Conservation (phyloP, 2,888 invertebrate genomes). For the Meandrusa payeni region DNA sequence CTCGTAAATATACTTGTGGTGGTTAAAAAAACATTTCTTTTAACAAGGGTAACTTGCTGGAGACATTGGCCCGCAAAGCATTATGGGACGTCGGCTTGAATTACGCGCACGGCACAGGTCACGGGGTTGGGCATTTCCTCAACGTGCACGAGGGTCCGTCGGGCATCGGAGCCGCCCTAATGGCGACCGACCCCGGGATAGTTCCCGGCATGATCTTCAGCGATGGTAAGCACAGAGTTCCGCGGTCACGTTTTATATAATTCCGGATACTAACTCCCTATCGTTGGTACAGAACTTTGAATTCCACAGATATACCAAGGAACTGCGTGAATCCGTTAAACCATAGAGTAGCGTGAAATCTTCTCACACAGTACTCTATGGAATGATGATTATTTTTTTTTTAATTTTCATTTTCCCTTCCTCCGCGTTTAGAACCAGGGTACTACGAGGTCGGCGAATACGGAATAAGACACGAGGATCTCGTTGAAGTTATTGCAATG, state of each 20-base stretch:
- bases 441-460: constrained; percentile 94
- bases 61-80: constrained; percentile 87
- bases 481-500: constrained; percentile 83
- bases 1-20: too few relatives aligned
- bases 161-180: constrained; percentile 77
- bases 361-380: too few relatives aligned
- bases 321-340: too few relatives aligned
- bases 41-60: constrained; percentile 83
- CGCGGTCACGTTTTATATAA: too few relatives aligned
- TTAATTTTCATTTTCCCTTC: too few relatives aligned
- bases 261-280: too few relatives aligned
- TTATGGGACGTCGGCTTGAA: constrained; percentile 93
- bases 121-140: constrained; percentile 93
- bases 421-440: constrained; percentile 86
- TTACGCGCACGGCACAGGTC: constrained; percentile 95
- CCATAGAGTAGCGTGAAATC: too few relatives aligned
- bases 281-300: too few relatives aligned
- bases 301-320: too few relatives aligned
- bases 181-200: constrained; percentile 60
- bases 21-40: too few relatives aligned
- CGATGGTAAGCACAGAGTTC: constrained; percentile 63
- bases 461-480: constrained; percentile 94
- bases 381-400: neutral
- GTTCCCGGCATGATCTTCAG: constrained; percentile 63
- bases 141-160: constrained; percentile 95